Evolutionary conservation across 2,888 invertebrate species (phyloP).

Genomic region (Napeogenes inachia): DNA sequence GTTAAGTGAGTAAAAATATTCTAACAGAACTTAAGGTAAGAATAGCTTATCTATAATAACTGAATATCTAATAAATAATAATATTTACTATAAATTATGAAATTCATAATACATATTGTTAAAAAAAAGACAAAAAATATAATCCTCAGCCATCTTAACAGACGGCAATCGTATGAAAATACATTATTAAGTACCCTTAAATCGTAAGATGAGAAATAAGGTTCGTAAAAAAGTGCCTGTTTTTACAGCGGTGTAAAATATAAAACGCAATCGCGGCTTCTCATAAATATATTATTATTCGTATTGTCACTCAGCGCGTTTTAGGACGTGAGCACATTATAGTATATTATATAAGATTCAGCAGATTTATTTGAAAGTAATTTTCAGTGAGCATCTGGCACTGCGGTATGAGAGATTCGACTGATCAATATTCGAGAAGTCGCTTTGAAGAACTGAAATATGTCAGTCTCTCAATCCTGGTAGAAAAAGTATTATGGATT

Average conservation of each 20-base stretch:
- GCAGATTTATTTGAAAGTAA: slow-evolving; percentile 74
- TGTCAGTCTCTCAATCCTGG: slow-evolving; percentile 67
- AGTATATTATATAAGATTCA: slow-evolving; percentile 47
- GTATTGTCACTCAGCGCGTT: slow-evolving; percentile 42
- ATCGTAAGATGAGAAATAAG: slow-evolving; percentile 2
- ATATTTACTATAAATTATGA: too few relatives aligned
- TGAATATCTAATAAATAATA: too few relatives aligned
- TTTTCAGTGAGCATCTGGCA: slow-evolving; percentile 73
- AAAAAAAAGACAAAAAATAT: too few relatives aligned
- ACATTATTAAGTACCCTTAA: slow-evolving; percentile 6
- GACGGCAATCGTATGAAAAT: slow-evolving; percentile 5
- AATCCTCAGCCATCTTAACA: neutral
- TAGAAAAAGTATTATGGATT: slow-evolving; percentile 50
- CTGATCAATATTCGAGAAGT: slow-evolving; percentile 75
- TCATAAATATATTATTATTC: slow-evolving; percentile 47
- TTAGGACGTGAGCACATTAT: slow-evolving; percentile 37
- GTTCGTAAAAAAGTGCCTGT: slow-evolving; percentile 5
- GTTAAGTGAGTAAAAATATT: too few relatives aligned
- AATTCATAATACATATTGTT: too few relatives aligned
- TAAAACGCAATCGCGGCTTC: slow-evolving; percentile 21
- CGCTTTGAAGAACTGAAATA: slow-evolving; percentile 69
- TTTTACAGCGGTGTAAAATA: slow-evolving; percentile 20
- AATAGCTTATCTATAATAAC: too few relatives aligned
- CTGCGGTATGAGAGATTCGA: slow-evolving; percentile 69
- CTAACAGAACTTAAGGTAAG: too few relatives aligned